Evolutionary conservation across 2,888 invertebrate genomes (phyloP), one percentile per base, ranked within the genome.

Genomic region (Drosophila neotestacea): DNA sequence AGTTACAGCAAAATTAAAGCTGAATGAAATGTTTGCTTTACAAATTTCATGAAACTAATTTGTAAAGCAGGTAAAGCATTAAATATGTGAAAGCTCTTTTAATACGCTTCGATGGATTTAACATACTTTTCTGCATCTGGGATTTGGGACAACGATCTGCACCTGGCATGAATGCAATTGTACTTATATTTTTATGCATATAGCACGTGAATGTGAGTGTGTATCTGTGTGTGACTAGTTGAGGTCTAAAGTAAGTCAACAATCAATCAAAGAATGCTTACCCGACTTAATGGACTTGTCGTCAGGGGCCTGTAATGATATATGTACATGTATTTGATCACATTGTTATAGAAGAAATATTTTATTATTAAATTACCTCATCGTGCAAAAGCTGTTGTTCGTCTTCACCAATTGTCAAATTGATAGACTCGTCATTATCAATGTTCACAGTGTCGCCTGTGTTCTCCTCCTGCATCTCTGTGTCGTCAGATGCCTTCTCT

Each of bases 321-420:
- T 6, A 56, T 10, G 16, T 0, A 52, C 10, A 56, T 10, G 16
- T 0, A 11, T 41, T 36, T 79, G 48, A 70, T 36, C 11, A 28
- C 4, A 11, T 10, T 11, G 4, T 11, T 32, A 28, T 28, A 46
- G 4, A 6, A 4, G 2, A n/a, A 27, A 1, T 51, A 11, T 28
- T 50, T 13, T 30, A 47, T 42, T 16, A 3, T 7, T 4, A 16
- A 50, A 56, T 74, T 77, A 96, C 96, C 95, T 96, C 96, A 92
- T 96, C 96, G 91, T 95, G 96, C 67, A 96, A 94, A 69, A 96
- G 93, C 93, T 94, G 94, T 88, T 94, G 95, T 82, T 96, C 96
- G 92, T 96, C 96, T 92, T 96, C 96, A 42, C 96, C 96, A 91
- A 96, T 95, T 67, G 96, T 96, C 81, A 96, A 93, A 91, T 96